These are phyloP conservation scores for human (Homo sapiens) DNA, from an alignment of 2,113 vertebrate genomes.

Conservation along the genomic window DNA sequence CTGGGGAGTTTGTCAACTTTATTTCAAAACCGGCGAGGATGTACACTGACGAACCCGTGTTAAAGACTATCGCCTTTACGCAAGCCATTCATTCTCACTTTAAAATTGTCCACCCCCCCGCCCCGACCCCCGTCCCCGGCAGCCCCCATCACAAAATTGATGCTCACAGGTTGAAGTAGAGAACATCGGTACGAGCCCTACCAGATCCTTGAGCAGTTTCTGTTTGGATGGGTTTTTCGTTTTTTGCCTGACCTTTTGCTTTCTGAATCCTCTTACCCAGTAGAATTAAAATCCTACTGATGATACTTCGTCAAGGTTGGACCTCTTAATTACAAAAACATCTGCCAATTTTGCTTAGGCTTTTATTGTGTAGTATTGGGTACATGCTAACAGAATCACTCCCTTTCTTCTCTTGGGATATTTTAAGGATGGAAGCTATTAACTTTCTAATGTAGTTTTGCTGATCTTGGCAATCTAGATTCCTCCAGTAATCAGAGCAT, in stretches of 20 bases:
- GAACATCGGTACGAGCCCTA: neutral
- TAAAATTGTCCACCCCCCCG: neutral
- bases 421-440: constrained; percentile 56
- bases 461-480: constrained; percentile 22
- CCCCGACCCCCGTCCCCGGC: too few relatives aligned
- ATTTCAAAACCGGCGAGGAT: neutral
- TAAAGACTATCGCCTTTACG: neutral
- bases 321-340: constrained; percentile 12
- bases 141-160: neutral
- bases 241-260: neutral
- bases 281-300: neutral
- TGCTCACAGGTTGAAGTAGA: neutral
- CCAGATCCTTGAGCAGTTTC: neutral
- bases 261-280: neutral
- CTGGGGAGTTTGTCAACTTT: constrained; percentile 24
- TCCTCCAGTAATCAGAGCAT: constrained; percentile 24
- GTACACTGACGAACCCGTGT: neutral
- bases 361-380: neutral
- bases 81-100: neutral
- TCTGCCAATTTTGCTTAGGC: constrained; percentile 41
- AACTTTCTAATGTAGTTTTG: constrained; percentile 56
- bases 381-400: constrained; percentile 35
- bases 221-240: neutral
- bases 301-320: neutral
- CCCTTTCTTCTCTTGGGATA: constrained; percentile 35